These are phyloP conservation scores for Cyrtonyx montezumae DNA, from an alignment of 2,113 vertebrate species.

Conservation along the genomic window DNA sequence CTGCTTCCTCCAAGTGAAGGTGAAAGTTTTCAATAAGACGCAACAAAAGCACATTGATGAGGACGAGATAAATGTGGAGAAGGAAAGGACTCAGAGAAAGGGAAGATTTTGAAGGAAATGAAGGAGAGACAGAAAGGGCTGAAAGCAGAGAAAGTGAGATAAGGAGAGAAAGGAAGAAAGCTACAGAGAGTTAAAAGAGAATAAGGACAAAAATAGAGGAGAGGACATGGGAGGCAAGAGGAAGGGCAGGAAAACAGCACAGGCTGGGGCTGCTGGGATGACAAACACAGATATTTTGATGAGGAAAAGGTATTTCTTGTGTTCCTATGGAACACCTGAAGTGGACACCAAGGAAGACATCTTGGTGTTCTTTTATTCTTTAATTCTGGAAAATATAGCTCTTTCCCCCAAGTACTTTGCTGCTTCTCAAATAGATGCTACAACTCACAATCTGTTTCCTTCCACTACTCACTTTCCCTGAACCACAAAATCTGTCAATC, in stretches of 20 bases:
- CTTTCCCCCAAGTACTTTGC: background rate
- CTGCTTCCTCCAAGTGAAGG: background rate
- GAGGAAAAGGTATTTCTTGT: background rate
- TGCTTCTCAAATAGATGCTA: slow-evolving; percentile 6
- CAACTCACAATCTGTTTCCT: background rate
- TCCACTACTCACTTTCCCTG: background rate
- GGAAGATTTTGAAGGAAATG: background rate
- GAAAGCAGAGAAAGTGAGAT: background rate
- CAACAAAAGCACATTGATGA: background rate
- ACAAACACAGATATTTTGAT: background rate
- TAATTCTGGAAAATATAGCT: background rate
- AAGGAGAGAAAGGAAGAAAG: background rate
- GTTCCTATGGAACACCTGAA: too few species aligned
- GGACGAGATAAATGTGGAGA: background rate
- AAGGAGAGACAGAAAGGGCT: background rate
- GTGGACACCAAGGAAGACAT: background rate
- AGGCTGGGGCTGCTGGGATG: background rate
- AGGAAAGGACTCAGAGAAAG: background rate
- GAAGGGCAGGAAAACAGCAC: background rate
- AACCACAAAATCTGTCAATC: background rate
- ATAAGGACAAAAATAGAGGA: background rate
- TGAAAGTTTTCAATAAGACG: slow-evolving; percentile 8
- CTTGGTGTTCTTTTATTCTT: background rate
- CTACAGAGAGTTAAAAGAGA: background rate
- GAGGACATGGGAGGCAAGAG: background rate